Evolutionary conservation across 2,113 vertebrate genomes (phyloP).

Genomic region (Lichenostomus cassidix): DNA sequence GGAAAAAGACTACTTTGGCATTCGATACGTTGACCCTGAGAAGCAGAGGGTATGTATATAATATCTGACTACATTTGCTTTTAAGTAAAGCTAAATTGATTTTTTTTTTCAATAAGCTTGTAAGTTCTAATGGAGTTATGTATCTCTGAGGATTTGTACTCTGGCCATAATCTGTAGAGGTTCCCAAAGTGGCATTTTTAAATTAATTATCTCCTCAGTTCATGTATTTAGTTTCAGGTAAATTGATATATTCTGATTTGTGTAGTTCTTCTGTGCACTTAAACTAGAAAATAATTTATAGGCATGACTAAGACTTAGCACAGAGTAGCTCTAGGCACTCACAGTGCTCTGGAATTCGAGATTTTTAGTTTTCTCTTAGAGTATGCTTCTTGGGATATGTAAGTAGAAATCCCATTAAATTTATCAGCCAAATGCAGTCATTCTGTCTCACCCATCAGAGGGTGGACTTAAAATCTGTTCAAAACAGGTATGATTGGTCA

Average conservation of each 20-base stretch:
- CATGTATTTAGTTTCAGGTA: neutral
- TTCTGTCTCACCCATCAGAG: neutral
- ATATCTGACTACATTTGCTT: neutral
- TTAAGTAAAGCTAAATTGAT: neutral
- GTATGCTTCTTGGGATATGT: neutral
- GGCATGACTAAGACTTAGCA: neutral
- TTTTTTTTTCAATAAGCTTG: neutral
- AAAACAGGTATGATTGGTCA: neutral
- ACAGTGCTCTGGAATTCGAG: neutral
- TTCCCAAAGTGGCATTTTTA: neutral
- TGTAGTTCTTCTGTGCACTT: neutral
- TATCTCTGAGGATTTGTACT: neutral
- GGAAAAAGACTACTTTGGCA: constrained; percentile 98
- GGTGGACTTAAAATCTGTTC: neutral
- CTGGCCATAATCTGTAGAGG: neutral
- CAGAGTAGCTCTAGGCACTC: neutral
- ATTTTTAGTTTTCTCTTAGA: neutral
- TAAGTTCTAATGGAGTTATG: neutral
- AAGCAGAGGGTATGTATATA: constrained; percentile 90
- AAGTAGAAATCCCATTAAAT: neutral
- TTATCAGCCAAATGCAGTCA: neutral
- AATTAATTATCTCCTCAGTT: neutral
- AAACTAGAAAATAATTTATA: neutral
- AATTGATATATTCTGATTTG: neutral
- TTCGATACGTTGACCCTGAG: constrained; percentile 95